phyloP scores from a whole-genome alignment of 2,888 invertebrate genomes.

The Drosophila merina region DNA sequence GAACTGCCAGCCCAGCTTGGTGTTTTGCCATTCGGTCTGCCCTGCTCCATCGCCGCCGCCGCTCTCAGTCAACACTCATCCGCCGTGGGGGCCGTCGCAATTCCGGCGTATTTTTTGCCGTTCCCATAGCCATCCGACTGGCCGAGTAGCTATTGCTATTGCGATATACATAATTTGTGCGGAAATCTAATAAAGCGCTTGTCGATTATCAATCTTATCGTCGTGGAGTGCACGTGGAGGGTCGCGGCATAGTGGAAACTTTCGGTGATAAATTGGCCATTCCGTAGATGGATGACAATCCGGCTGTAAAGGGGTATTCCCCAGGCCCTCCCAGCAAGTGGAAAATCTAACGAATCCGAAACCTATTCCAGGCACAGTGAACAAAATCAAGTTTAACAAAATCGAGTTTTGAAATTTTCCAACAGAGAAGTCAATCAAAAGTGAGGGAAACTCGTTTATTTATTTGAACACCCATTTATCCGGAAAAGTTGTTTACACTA shows the following conservation, averaged over 20 bases:
- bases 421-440: background rate
- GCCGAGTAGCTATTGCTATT: background rate
- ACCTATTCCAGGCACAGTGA: background rate
- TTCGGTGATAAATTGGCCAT: slow-evolving; percentile 27
- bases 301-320: background rate
- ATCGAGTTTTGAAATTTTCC: background rate
- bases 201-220: slow-evolving; percentile 44
- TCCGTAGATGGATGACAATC: slow-evolving; percentile 9
- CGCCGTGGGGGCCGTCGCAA: slow-evolving; percentile 12
- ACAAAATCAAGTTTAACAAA: slow-evolving; percentile 1
- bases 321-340: slow-evolving; percentile 1
- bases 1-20: slow-evolving; percentile 30
- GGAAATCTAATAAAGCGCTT: slow-evolving; percentile 35
- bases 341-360: slow-evolving; percentile 9
- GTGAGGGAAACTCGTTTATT: background rate
- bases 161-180: slow-evolving; percentile 29
- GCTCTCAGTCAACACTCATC: slow-evolving; percentile 43
- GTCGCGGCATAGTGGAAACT: slow-evolving; percentile 34
- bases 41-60: slow-evolving; percentile 13
- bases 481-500: background rate
- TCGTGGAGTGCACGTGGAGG: slow-evolving; percentile 6
- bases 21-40: slow-evolving; percentile 33
- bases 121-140: background rate
- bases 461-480: background rate
- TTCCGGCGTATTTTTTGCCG: slow-evolving; percentile 15